phyloP scores from a whole-genome alignment of 2,113 vertebrate species.

The Perca flavescens region DNA sequence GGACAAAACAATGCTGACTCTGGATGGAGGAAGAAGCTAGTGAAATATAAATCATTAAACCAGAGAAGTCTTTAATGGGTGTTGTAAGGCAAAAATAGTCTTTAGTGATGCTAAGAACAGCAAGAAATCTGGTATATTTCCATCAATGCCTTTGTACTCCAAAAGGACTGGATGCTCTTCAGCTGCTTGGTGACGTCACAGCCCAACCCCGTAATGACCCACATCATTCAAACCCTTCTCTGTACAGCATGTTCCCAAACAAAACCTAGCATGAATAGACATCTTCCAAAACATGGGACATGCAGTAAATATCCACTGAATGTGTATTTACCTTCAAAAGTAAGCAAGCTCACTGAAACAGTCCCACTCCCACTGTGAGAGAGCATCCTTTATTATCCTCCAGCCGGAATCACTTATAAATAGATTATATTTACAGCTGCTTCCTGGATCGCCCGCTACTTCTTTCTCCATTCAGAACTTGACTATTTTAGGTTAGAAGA shows the following conservation, averaged over 20 bases:
- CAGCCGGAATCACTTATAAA: conserved; percentile 76
- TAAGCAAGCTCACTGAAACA: conserved; percentile 63
- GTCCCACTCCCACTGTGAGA: conserved; percentile 53
- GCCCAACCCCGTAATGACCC: conserved; percentile 14
- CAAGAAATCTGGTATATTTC: background rate
- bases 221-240: conserved; percentile 25
- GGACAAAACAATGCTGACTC: conserved; percentile 41
- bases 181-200: conserved; percentile 37
- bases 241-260: conserved; percentile 73
- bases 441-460: conserved; percentile 78
- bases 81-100: conserved; percentile 10
- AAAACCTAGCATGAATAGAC: conserved; percentile 51
- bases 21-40: conserved; percentile 23
- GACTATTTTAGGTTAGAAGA: conserved; percentile 63
- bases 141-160: conserved; percentile 13
- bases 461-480: conserved; percentile 67
- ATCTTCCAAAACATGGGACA: conserved; percentile 57
- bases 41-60: conserved; percentile 41
- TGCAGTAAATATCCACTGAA: conserved; percentile 70
- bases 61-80: conserved; percentile 33
- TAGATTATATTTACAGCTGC: conserved; percentile 84
- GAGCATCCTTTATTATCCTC: conserved; percentile 73
- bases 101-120: background rate
- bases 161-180: conserved; percentile 29
- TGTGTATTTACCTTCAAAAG: conserved; percentile 75